These are phyloP conservation scores for Drosophila subobscura DNA, from an alignment of 1,140 invertebrate species.

Conservation along the genomic window DNA sequence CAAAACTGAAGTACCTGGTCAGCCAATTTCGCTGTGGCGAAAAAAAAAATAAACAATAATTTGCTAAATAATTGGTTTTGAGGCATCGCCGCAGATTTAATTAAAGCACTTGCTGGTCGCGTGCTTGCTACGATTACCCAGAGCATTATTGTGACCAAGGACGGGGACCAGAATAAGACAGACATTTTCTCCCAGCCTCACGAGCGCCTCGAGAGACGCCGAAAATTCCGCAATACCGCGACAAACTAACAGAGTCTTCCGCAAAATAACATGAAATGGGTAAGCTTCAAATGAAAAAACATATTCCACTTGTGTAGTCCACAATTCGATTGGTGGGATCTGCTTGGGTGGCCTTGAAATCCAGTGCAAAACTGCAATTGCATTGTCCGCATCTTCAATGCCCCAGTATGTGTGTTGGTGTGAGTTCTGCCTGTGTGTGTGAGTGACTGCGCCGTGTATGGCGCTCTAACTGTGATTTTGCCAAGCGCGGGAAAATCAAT, in stretches of 20 bases:
- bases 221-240: constrained; percentile 27
- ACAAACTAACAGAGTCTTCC: constrained; percentile 17
- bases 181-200: no score
- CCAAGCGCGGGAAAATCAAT: not conserved
- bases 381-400: constrained; percentile 31
- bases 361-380: constrained; percentile 18
- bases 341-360: constrained; percentile 10
- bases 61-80: no score
- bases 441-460: constrained; percentile 20
- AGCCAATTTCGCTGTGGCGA: no score
- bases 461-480: constrained; percentile 27
- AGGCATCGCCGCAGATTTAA: no score
- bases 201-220: constrained; percentile 20
- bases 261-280: constrained; percentile 67
- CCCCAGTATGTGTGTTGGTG: constrained; percentile 1
- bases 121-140: no score
- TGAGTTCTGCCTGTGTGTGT: not conserved
- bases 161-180: no score
- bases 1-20: no score
- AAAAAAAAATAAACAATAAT: no score
- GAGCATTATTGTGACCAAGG: no score
- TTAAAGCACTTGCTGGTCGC: no score
- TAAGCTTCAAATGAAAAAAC: constrained; percentile 42
- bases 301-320: no score
- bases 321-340: constrained; percentile 7